A percentile compares a stretch with the other conserved stretches of the same genome.
Evolutionary conservation across 2,797 vertebrate species (phyloP).

Genomic region (Cetoscarus ocellatus): DNA sequence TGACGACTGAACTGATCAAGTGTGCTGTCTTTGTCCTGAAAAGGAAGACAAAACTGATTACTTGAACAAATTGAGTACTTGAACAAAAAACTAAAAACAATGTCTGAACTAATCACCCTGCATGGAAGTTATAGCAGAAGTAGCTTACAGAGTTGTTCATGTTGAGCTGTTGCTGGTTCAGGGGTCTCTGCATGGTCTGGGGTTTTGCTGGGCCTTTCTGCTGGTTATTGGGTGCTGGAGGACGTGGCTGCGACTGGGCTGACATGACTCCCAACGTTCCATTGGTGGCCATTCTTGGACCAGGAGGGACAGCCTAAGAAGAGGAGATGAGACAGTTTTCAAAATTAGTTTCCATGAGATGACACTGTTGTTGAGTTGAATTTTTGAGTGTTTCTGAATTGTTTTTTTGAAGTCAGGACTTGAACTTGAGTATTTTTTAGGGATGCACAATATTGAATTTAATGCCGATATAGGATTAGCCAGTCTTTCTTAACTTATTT

Average conservation of each 20-base stretch:
- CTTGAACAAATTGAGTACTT: background rate
- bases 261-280: slow-evolving; percentile 87
- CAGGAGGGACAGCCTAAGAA: slow-evolving; percentile 69
- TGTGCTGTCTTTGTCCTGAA: slow-evolving; percentile 91
- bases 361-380: background rate
- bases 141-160: slow-evolving; percentile 86
- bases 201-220: slow-evolving; percentile 90
- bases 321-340: slow-evolving; percentile 12
- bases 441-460: no score
- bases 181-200: slow-evolving; percentile 88
- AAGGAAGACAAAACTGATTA: slow-evolving; percentile 35
- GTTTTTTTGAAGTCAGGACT: no score
- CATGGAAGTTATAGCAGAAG: background rate
- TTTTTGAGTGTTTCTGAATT: background rate
- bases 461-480: no score
- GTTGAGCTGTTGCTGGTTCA: slow-evolving; percentile 88
- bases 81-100: background rate
- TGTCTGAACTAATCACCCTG: background rate
- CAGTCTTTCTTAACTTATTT: no score
- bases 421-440: no score
- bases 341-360: slow-evolving; percentile 12
- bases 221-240: slow-evolving; percentile 68
- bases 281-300: slow-evolving; percentile 87
- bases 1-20: slow-evolving; percentile 94
- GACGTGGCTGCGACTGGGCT: slow-evolving; percentile 87